phyloP scores from a whole-genome alignment of 2,113 vertebrate genomes.

The Nyctibius bracteatus region DNA sequence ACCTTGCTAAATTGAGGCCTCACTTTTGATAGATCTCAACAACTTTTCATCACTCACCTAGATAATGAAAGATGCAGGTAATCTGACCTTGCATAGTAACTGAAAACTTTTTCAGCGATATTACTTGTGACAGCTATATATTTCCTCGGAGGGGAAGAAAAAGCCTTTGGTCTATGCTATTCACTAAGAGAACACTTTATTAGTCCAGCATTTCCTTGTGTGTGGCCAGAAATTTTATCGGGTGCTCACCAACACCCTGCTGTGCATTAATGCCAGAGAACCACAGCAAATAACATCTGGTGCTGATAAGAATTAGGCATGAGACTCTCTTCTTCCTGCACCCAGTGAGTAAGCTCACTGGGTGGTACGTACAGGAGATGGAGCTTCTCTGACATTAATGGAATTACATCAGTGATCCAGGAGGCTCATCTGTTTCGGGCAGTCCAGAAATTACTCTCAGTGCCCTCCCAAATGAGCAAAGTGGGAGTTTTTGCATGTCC shows the following conservation, averaged over 20 bases:
- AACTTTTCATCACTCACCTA: neutral
- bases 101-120: neutral
- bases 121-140: neutral
- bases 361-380: neutral
- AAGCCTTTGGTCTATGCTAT: neutral
- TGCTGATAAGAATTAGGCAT: neutral
- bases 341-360: neutral
- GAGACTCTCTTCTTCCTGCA: neutral
- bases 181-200: neutral
- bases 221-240: neutral
- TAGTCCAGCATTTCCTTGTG: neutral
- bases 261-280: neutral
- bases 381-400: neutral
- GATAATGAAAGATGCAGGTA: neutral
- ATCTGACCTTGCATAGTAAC: neutral
- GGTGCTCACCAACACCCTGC: neutral
- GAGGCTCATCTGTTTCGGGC: neutral
- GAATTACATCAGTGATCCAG: neutral
- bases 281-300: neutral
- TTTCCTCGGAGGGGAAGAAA: neutral
- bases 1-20: neutral
- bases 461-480: neutral
- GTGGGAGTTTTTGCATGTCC: neutral
- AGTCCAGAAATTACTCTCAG: neutral
- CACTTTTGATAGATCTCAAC: neutral